Evolutionary conservation across 2,113 vertebrate genomes (phyloP).

Genomic region (Melanerpes formicivorus): DNA sequence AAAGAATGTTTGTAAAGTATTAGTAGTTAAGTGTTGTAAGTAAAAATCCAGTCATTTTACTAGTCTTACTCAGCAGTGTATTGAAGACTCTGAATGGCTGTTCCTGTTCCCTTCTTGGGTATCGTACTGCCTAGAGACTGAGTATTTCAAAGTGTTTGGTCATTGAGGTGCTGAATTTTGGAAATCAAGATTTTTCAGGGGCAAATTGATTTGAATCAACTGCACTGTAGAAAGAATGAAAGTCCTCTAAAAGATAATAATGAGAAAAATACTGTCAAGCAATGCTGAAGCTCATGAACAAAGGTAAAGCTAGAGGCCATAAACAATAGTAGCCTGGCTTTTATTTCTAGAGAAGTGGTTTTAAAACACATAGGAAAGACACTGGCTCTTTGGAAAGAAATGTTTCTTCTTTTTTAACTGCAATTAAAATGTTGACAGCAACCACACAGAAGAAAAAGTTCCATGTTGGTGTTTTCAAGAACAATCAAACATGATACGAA

Average conservation of each 20-base stretch:
- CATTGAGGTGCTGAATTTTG: not conserved
- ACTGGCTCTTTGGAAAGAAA: not conserved
- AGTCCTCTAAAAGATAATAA: not conserved
- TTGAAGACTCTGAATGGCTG: not conserved
- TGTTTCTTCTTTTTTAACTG: not conserved
- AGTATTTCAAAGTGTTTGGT: not conserved
- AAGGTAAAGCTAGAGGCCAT: not conserved
- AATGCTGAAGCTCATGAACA: not conserved
- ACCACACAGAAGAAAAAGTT: not conserved
- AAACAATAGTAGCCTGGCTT: not conserved
- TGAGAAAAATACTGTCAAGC: not conserved
- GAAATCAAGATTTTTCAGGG: not conserved
- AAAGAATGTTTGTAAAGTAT: not conserved
- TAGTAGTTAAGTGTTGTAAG: not conserved
- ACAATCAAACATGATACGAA: not conserved
- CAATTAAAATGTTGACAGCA: not conserved
- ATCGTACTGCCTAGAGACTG: not conserved
- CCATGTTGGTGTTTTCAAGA: not conserved
- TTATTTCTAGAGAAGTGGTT: not conserved
- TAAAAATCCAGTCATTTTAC: not conserved
- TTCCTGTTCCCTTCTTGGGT: not conserved
- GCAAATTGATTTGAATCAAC: constrained; percentile 5
- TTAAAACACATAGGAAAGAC: not conserved
- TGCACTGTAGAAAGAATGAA: not conserved
- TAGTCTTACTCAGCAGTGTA: not conserved